Conservation (phyloP, 2,888 invertebrate genomes). For the Latrodectus elegans region DNA sequence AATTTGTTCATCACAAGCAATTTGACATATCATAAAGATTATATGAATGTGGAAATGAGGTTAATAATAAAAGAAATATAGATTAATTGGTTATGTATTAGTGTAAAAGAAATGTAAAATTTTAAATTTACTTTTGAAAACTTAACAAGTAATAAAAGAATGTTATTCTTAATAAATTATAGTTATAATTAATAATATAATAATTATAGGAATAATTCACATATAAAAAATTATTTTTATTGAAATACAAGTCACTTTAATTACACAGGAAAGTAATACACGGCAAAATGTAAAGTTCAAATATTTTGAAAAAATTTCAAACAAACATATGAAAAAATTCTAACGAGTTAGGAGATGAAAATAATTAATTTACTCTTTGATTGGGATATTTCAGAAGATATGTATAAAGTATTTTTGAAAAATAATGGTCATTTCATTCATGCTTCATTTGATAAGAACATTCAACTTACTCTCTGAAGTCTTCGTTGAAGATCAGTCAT, state of each 20-base stretch:
- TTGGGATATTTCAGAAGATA: too few relatives aligned
- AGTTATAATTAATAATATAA: neutral
- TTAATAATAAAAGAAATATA: too few relatives aligned
- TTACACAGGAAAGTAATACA: neutral
- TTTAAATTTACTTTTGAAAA: neutral
- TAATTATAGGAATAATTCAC: neutral
- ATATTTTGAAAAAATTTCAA: neutral
- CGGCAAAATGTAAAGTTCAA: neutral
- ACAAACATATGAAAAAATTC: neutral
- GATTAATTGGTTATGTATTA: too few relatives aligned
- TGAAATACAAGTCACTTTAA: too few relatives aligned
- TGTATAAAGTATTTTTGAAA: too few relatives aligned
- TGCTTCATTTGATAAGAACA: too few relatives aligned
- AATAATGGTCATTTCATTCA: too few relatives aligned
- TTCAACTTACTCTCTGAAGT: constrained; percentile 88
- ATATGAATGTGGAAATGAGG: too few relatives aligned
- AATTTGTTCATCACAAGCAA: too few relatives aligned
- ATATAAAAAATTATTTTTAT: too few relatives aligned
- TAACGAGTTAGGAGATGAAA: neutral
- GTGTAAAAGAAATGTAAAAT: neutral
- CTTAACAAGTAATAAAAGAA: neutral
- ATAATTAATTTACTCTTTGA: neutral
- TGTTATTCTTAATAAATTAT: neutral
- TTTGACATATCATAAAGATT: too few relatives aligned
- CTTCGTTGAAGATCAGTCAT: constrained; percentile 92